phyloP scores from a whole-genome alignment of 2,113 vertebrate genomes.

The Ochotona princeps region DNA sequence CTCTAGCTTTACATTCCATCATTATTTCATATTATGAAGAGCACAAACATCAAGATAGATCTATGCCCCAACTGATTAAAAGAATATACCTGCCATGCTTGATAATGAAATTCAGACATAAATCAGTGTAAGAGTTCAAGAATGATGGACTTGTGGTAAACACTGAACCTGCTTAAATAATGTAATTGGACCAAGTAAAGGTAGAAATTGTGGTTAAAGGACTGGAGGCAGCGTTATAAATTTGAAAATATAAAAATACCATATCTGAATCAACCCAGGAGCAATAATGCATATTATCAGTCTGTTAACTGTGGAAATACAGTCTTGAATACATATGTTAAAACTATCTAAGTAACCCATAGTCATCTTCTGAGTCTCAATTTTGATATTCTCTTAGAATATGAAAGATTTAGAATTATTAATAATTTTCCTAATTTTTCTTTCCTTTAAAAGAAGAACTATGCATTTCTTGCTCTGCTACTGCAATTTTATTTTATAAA shows the following conservation, averaged over 20 bases:
- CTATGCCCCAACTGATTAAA: constrained; percentile 9
- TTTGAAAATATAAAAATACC: constrained; percentile 2
- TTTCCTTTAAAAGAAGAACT: neutral
- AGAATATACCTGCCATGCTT: neutral
- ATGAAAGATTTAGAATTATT: neutral
- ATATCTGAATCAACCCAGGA: neutral
- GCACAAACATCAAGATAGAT: neutral
- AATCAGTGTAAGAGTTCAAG: neutral
- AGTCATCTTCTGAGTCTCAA: neutral
- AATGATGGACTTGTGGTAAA: neutral
- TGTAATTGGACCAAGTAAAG: neutral
- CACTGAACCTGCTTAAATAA: neutral
- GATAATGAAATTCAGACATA: neutral
- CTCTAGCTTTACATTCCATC: neutral
- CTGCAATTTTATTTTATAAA: constrained; percentile 17
- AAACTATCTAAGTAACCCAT: neutral
- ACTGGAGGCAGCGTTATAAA: neutral
- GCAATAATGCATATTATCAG: neutral
- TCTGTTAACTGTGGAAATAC: neutral
- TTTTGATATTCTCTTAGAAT: neutral
- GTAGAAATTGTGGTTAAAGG: neutral
- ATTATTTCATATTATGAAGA: neutral
- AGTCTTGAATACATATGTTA: neutral
- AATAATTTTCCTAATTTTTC: neutral
- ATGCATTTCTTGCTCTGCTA: neutral